Evolutionary conservation across 2,113 vertebrate species (phyloP).

Genomic region (Mustelus asterias): DNA sequence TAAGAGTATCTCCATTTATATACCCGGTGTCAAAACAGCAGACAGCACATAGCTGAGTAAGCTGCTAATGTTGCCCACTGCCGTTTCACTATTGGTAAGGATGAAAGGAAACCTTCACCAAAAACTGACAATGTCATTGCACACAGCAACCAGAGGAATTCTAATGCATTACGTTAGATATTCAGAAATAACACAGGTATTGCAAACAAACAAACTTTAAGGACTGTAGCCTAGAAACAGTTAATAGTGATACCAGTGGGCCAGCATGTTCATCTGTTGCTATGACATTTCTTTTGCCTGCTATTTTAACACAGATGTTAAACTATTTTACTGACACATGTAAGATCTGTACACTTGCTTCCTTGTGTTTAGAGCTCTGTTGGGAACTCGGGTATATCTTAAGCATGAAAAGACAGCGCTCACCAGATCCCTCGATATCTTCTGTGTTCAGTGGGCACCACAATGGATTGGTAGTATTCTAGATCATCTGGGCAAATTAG

Average conservation of each 20-base stretch:
- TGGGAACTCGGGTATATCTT: neutral
- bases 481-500: neutral
- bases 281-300: neutral
- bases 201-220: neutral
- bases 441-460: neutral
- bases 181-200: neutral
- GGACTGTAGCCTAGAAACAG: neutral
- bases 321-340: neutral
- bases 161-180: neutral
- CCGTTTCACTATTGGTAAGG: neutral
- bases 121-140: neutral
- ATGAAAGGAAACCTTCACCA: neutral
- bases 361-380: neutral
- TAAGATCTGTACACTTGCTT: neutral
- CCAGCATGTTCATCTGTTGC: neutral
- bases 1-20: neutral
- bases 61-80: neutral
- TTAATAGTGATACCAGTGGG: neutral
- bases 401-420: neutral
- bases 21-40: neutral
- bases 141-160: neutral
- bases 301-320: slow-evolving; percentile 9
- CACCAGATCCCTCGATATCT: neutral
- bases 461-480: neutral
- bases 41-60: neutral